Conservation (phyloP, 2,113 vertebrate genomes). For the Fregetta grallaria region DNA sequence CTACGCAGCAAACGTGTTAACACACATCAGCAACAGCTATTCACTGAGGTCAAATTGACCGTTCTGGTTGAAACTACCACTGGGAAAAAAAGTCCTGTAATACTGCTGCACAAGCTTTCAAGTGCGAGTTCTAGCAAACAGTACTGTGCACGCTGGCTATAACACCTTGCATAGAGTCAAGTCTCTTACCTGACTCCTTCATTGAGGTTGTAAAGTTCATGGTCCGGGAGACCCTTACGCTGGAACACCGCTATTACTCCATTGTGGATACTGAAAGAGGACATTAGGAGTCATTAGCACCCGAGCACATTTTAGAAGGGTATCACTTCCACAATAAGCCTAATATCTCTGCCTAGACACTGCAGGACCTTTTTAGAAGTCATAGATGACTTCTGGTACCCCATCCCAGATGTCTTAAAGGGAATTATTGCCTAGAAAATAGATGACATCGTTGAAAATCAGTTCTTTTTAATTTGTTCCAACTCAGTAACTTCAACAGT, state of each 20-base stretch:
- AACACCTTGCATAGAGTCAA: background rate
- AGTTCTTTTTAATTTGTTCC: background rate
- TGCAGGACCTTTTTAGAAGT: background rate
- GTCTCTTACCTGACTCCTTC: constrained; percentile 92
- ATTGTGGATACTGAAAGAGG: constrained; percentile 88
- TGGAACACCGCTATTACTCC: constrained; percentile 95
- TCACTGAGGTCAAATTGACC: background rate
- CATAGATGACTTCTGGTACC: background rate
- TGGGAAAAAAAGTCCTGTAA: background rate
- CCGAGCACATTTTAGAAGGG: background rate
- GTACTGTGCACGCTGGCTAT: background rate
- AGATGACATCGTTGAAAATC: background rate
- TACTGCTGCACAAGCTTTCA: background rate
- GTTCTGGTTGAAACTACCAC: background rate
- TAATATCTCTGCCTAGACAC: background rate
- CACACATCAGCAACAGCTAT: background rate
- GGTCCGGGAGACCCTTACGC: constrained; percentile 90
- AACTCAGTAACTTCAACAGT: background rate
- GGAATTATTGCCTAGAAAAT: background rate
- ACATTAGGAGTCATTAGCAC: background rate
- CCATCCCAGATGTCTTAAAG: background rate
- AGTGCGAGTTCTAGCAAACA: background rate
- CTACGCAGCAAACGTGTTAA: accelerated
- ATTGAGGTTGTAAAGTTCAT: constrained; percentile 93
- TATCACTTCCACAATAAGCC: background rate